Percentiles rank a stretch among this genome's conserved stretches.
phyloP scores from a whole-genome alignment of 1,140 invertebrate genomes.

The Vollenhovia emeryi region DNA sequence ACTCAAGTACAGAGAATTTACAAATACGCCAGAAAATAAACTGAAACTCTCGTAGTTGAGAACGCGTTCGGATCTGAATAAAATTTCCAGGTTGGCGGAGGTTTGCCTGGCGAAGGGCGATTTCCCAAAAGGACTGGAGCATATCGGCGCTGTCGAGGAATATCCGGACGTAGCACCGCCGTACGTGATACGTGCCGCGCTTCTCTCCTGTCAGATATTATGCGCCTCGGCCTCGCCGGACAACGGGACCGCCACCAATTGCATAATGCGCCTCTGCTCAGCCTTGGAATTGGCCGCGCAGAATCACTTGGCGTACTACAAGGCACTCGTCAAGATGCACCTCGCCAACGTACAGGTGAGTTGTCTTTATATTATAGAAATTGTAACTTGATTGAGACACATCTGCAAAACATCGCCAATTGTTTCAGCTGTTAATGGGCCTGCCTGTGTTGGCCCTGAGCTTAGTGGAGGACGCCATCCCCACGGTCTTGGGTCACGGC shows the following conservation, averaged over 20 bases:
- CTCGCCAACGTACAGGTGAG: conserved; percentile 90
- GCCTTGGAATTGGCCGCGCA: conserved; percentile 90
- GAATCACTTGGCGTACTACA: conserved; percentile 91
- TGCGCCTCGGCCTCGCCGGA: conserved; percentile 86
- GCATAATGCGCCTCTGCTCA: conserved; percentile 88
- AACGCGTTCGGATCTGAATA: background rate
- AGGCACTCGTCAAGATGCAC: conserved; percentile 91
- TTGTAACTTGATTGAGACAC: background rate
- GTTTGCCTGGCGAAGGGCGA: conserved; percentile 90
- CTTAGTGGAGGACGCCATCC: conserved; percentile 89
- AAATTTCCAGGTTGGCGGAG: conserved; percentile 87
- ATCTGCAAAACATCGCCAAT: too few relatives aligned
- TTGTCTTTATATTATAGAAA: conserved; percentile 5
- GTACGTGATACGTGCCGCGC: conserved; percentile 88
- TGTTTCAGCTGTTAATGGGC: conserved; percentile 88
- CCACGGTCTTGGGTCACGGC: conserved; percentile 91
- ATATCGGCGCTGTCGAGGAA: conserved; percentile 87
- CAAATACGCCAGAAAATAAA: background rate
- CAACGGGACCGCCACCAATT: conserved; percentile 84
- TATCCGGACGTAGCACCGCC: conserved; percentile 86
- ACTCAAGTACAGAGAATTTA: conserved; percentile 79
- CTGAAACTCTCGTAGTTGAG: background rate
- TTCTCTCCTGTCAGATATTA: conserved; percentile 90
- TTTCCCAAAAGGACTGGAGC: conserved; percentile 87
- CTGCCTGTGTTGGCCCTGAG: conserved; percentile 90